phyloP scores from a whole-genome alignment of 2,113 vertebrate genomes.

The Poicephalus gulielmi region DNA sequence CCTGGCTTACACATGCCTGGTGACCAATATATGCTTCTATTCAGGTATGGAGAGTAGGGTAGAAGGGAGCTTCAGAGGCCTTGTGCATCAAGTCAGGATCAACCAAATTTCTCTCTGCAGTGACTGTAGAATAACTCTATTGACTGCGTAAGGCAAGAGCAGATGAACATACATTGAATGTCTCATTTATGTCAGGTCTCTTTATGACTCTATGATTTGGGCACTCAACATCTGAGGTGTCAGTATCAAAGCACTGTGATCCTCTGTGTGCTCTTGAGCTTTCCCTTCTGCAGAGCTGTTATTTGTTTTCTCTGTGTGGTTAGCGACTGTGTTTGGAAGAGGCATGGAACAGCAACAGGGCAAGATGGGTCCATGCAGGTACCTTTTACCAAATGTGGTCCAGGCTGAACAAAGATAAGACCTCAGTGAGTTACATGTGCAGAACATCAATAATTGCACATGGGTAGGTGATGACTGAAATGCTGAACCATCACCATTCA shows the following conservation, averaged over 20 bases:
- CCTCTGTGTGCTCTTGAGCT: not conserved
- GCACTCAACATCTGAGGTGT: not conserved
- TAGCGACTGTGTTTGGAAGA: not conserved
- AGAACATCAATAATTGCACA: not conserved
- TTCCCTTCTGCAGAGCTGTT: not conserved
- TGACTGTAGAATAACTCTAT: not conserved
- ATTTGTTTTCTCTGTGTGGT: not conserved
- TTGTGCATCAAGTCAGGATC: not conserved
- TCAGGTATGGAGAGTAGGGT: not conserved
- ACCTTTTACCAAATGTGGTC: not conserved
- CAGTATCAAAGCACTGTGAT: not conserved
- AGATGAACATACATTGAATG: not conserved
- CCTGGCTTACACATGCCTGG: not conserved
- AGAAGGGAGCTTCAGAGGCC: not conserved
- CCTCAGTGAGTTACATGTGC: not conserved
- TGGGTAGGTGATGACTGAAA: not conserved
- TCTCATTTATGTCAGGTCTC: not conserved
- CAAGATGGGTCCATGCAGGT: not conserved
- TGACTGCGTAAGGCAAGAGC: not conserved
- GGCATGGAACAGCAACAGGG: fast-evolving
- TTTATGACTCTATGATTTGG: not conserved
- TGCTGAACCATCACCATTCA: not conserved
- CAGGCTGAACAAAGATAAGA: not conserved
- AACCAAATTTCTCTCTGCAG: not conserved
- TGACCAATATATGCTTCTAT: not conserved